Evolutionary conservation across 2,888 invertebrate genomes (phyloP), one percentile per base, ranked within the genome.

Genomic region (Dicyrtoma fusca): DNA sequence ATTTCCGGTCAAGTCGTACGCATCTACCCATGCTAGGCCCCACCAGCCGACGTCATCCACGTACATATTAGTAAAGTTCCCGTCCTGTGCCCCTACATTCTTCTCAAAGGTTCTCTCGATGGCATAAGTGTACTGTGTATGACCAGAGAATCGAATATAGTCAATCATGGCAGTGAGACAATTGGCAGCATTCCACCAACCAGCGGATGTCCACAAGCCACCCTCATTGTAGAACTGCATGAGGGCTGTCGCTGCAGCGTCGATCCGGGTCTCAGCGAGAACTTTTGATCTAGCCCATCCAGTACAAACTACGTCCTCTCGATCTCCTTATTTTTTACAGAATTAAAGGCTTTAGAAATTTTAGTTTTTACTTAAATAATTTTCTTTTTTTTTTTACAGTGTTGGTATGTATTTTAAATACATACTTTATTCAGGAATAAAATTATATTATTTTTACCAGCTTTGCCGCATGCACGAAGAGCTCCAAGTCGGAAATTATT

Each of bases 91-190:
- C 13, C 62, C 47, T 21, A 71, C n/a, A 61, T 76, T 76, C 5
- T 65, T 63, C 17, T 25, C 59, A 53, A 49, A 76, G 0, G 62
- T 66, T 1, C 11, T 14, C 5, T 76, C 71, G 8, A 80, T 75
- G 1, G 74, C 71, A 62, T 75, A 77, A 0, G 26, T 25, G 25
- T 79, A 80, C 1, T 11, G 11, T 17, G 19, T 23, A 23, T 62
- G 17, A 69, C 73, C 53, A 17, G 78, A 75, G 26, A 74, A 47
- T n/a, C 55, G 65, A 19, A 73, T 72, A 53, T 80, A 80, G 49
- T 80, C 78, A n/a, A 79, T 69, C 3, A 80, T 59, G 10, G 78
- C 78, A 14, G 74, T 78, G 14, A 80, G 75, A 64, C 73, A 69
- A 61, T 73, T 73, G 1, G 73, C 73, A 4, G 45, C 53, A 63